Base-by-base conservation (phyloP, 2,888 invertebrate species). In the Lamellibrachia satsuma region DNA sequence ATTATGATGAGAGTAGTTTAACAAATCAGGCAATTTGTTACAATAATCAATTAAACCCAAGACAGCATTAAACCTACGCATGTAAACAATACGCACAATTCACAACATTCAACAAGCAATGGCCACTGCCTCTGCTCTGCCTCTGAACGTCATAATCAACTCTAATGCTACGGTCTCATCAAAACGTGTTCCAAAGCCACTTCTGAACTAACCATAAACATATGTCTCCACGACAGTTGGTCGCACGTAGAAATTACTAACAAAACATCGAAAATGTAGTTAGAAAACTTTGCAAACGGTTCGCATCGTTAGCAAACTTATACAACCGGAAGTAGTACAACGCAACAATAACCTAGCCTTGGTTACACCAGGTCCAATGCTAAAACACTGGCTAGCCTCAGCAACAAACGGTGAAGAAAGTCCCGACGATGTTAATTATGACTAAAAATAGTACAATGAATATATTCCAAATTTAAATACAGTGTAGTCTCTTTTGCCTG, bases 271-370 rank as follows among this genome's bases (percentile, higher is more conserved):
- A 75, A 22, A 75, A 15, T 75, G 22, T 75, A 15, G 22, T 75
- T 75, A 75, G 75, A 75, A 75, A 75, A 75, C 75, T 75, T 75
- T 75, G 75, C 22, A 75, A 75, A 75, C 0, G 75, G 75, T 75
- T 75, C 75, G 75, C 75, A 75, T 22, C 75, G 75, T 75, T 22
- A 75, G n/a, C 75, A 75, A 75, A 75, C 75, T 75, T 75, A 15
- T 75, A 75, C 75, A 22, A 15, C 75, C 75, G 75, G 75, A 75
- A 75, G 75, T 75, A 15, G 75, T 15, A 22, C 22, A 22, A 75
- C 75, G 9, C 75, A 75, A 75, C 75, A 75, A 75, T 75, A 75
- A 75, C 15, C 75, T 75, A 75, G 75, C 75, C 75, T 75, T 75
- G 75, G 75, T 75, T 75, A 75, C 75, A 75, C 22, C 15, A n/a